These are phyloP conservation scores for Dicrurus megarhynchus DNA, from an alignment of 2,113 vertebrate species.

Conservation along the genomic window DNA sequence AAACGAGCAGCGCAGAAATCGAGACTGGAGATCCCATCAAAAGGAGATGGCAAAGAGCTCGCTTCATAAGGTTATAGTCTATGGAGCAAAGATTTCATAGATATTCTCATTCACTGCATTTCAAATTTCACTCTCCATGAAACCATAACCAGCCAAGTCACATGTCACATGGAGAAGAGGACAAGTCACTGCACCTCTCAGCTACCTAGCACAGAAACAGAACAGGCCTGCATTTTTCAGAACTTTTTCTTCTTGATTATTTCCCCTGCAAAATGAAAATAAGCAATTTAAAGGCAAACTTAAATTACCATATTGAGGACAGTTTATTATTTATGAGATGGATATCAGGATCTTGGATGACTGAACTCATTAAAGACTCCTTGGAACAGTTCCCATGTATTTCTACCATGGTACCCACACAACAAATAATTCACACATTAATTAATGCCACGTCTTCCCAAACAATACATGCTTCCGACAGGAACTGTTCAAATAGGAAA, in stretches of 20 bases:
- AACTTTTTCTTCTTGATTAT: constrained; percentile 51
- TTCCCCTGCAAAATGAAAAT: constrained; percentile 55
- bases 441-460: constrained; percentile 47
- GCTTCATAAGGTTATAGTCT: background rate
- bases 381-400: constrained; percentile 56
- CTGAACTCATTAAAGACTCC: constrained; percentile 61
- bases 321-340: constrained; percentile 76
- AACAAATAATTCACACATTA: constrained; percentile 54
- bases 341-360: constrained; percentile 68
- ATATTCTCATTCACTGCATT: background rate
- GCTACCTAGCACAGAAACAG: background rate
- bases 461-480: constrained; percentile 56
- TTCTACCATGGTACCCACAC: constrained; percentile 8
- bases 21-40: background rate
- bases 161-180: background rate
- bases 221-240: background rate
- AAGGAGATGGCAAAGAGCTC: background rate
- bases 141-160: background rate
- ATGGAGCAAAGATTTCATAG: background rate
- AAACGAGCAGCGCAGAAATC: background rate
- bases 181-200: background rate
- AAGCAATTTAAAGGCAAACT: constrained; percentile 58
- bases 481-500: constrained; percentile 52
- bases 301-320: constrained; percentile 62
- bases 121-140: background rate